Conservation (phyloP, 2,797 vertebrate species). For the Argyrosomus regius region DNA sequence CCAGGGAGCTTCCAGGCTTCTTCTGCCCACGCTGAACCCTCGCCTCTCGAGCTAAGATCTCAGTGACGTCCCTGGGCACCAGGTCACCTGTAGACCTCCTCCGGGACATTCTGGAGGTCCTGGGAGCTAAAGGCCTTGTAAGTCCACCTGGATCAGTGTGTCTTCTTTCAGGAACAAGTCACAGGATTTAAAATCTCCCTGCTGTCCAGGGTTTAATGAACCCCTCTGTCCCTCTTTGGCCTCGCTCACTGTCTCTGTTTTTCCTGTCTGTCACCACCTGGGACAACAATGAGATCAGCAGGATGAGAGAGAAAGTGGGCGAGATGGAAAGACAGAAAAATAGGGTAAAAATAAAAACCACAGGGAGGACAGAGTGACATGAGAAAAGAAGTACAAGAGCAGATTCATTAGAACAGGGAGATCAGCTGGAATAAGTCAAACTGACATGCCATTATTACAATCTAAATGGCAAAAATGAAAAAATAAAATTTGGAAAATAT, state of each 20-base stretch:
- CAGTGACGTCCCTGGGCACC: slow-evolving; percentile 86
- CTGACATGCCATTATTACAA: not conserved
- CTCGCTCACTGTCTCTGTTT: slow-evolving; percentile 53
- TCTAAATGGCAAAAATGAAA: not conserved
- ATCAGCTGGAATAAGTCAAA: slow-evolving; percentile 19
- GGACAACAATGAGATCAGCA: slow-evolving; percentile 73
- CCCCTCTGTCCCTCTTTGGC: slow-evolving; percentile 40
- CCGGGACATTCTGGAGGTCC: slow-evolving; percentile 83
- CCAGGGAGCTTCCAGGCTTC: slow-evolving; percentile 86
- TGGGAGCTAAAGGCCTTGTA: slow-evolving; percentile 19
- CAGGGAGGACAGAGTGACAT: slow-evolving; percentile 20
- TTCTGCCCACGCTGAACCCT: slow-evolving; percentile 84
- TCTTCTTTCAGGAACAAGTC: slow-evolving; percentile 14
- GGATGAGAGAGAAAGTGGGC: slow-evolving; percentile 39
- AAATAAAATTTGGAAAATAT: not conserved
- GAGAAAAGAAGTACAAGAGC: slow-evolving; percentile 10
- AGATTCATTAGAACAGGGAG: slow-evolving; percentile 4
- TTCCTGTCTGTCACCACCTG: slow-evolving; percentile 75
- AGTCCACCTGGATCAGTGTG: slow-evolving; percentile 21
- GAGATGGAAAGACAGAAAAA: slow-evolving; percentile 29
- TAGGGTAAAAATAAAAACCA: slow-evolving; percentile 29
- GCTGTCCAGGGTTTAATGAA: slow-evolving; percentile 29
- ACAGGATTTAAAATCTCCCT: slow-evolving; percentile 19
- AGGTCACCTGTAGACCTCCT: slow-evolving; percentile 85
- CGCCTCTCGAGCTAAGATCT: slow-evolving; percentile 83